Evolutionary conservation across 2,888 invertebrate genomes (phyloP), one percentile per base, ranked within the genome.

Genomic region (Gandaritis pyraliata): DNA sequence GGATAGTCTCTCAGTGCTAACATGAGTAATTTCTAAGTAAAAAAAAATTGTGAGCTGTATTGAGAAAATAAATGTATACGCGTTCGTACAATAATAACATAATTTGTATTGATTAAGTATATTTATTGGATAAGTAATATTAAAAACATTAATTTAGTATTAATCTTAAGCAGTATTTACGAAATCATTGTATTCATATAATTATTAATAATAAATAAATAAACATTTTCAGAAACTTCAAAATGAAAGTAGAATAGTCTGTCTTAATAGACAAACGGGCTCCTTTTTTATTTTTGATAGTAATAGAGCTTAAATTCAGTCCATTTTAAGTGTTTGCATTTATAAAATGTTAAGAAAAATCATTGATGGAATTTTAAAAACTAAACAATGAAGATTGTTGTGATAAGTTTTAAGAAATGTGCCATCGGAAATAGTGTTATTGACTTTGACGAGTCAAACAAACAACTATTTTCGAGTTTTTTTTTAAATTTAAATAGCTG

Each of bases 51-150:
- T 88, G 87, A 89, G 88, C 88, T 89, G 86, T 88, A 90, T 84
- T 82, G 68, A 84, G 72, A 76, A 87, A 88, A 85, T 87, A 87
- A 82, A 85, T 90, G 91, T 92, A 92, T 92, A 92, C 91, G 91
- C 91, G 83, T 88, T 86, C 86, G 91, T 87, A 92, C 91, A 92
- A 92, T 92, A 91, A 82, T 84, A 80, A 79, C 76, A 78, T 86
- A 85, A 78, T 76, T 75, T 78, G 80, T 85, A 81, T 56, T 74
- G 74, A 74, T 74, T 88, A 88, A 89, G 85, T 61, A 74, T 90
- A 90, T 89, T 88, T 90, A 88, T 87, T 84, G 43, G 13, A 65
- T 88, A 89, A 88, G 88, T 77, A 79, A 80, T 73, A 73, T 77
- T 63, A 69, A 79, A 74, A 80, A 80, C 76, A 79, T 81, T 83